Base-by-base conservation (phyloP, 2,888 invertebrate genomes). In the Saturnia japonica region DNA sequence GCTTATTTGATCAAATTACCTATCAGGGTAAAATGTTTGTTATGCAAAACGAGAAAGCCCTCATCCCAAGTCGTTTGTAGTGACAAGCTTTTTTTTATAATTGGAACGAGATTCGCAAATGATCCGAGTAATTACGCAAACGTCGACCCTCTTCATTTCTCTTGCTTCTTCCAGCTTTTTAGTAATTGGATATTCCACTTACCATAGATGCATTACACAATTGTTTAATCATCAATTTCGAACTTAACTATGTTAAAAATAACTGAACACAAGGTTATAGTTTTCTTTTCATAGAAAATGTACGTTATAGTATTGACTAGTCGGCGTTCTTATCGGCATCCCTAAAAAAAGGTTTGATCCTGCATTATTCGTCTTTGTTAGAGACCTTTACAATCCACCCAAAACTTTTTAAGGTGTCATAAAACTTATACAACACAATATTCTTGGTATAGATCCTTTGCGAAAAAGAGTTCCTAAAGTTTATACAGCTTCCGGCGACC, bases 71-170 rank as follows among this genome's bases (percentile, higher is more conserved):
- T 83, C 83, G 80, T 83, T 86, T 88, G 85, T 87, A 88, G 87
- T 87, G 88, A 89, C 88, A 89, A 88, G 84, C 86, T 79, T 86
- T 91, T 86, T 90, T 60, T 57, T 89, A 88, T 91, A 92, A 92
- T 92, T 91, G 88, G 85, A 84, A 85, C 80, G 87, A 89, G 88
- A 91, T 90, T 92, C 86, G 84, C 88, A 91, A 93, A 93, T 91
- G 91, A 93, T 93, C 93, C 91, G 84, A 88, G 88, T 91, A 93
- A 93, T 93, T 92, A 92, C 89, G 85, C 87, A 89, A 88, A 91
- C 88, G 93, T 92, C 93, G 88, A 93, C 93, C 93, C 93, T 93
- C 90, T 89, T 93, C 93, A 92, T 92, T 87, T 89, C 85, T 86
- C 84, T 78, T 82, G 79, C 82, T 83, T 75, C 79, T 80, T 78